Evolutionary conservation across 1,140 invertebrate genomes (phyloP), one percentile per base, ranked within the genome.

Genomic region (Drosophila seguyi): DNA sequence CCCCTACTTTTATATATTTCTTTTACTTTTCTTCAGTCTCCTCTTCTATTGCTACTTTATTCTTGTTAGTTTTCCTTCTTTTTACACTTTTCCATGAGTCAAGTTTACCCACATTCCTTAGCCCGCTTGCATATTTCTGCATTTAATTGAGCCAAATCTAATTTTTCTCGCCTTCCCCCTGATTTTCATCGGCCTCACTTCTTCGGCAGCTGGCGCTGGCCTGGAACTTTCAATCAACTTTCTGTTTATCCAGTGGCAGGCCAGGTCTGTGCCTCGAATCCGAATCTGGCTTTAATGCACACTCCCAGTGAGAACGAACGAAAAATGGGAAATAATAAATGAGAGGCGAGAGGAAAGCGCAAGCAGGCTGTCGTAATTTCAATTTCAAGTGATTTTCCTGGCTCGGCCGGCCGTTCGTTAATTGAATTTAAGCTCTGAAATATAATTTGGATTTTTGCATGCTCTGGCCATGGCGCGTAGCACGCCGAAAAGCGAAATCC

Each of bases 341-440:
- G n/a, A 59, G 50, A 81, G 55, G 22, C 22, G 25, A 25, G 79
- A 72, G 50, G 71, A 82, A 86, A 76, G 79, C 79, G 56, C 83
- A 77, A 56, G 56, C 39, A 62, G 48, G 16, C 69, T 45, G 56
- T 78, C 31, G 71, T 53, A 76, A 80, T 76, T 74, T 68, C 42
- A 38, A 77, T 68, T 76, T 48, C 73, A n/a, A 60, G 48, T 77
- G 72, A 45, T 77, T 69, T 60, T 59, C 48, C 48, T 65, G 61
- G 42, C 45, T 39, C 58, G 45, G 65, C 61, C 81, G n/a, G n/a
- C n/a, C n/a, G n/a, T n/a, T n/a, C n/a, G 85, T 84, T 90, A 90
- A 88, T 88, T 88, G 84, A 88, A 90, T 88, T 88, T 88, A 81
- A 90, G 85, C 68, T 78, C 80, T 90, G 81, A 84, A 88, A 88